phyloP scores from a whole-genome alignment of 2,888 invertebrate genomes.

The Acheta domesticus region DNA sequence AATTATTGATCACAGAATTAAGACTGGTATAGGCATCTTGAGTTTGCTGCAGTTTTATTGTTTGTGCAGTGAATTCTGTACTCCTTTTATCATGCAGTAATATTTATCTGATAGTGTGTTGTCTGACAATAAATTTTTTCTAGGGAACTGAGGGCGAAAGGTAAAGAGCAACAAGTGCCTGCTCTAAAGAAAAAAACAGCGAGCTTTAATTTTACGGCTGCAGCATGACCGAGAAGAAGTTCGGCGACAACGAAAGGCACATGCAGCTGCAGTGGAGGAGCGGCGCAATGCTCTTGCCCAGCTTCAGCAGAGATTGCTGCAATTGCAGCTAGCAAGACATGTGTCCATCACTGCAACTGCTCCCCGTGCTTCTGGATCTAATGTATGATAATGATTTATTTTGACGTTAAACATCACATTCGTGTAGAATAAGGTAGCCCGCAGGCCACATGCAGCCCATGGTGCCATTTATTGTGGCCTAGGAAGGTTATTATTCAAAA shows the following conservation, averaged over 20 bases:
- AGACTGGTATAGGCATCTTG: too few species aligned
- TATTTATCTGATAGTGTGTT: too few species aligned
- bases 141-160: conserved; percentile 20
- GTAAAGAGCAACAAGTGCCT: conserved; percentile 19
- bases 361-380: neutral
- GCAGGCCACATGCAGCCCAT: too few species aligned
- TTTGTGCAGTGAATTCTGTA: too few species aligned
- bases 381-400: too few species aligned
- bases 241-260: conserved; percentile 43
- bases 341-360: neutral
- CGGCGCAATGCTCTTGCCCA: neutral
- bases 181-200: conserved; percentile 56
- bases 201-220: conserved; percentile 61
- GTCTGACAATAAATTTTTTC: conserved; percentile 20
- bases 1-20: too few species aligned
- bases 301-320: neutral
- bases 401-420: too few species aligned
- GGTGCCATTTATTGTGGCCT: too few species aligned
- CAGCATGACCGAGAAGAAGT: conserved; percentile 68
- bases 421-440: too few species aligned
- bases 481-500: too few species aligned
- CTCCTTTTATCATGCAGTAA: too few species aligned
- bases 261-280: neutral
- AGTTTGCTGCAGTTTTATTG: too few species aligned
- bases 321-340: neutral